Base-by-base conservation (phyloP, 2,113 vertebrate species). In the Tringa solitaria region DNA sequence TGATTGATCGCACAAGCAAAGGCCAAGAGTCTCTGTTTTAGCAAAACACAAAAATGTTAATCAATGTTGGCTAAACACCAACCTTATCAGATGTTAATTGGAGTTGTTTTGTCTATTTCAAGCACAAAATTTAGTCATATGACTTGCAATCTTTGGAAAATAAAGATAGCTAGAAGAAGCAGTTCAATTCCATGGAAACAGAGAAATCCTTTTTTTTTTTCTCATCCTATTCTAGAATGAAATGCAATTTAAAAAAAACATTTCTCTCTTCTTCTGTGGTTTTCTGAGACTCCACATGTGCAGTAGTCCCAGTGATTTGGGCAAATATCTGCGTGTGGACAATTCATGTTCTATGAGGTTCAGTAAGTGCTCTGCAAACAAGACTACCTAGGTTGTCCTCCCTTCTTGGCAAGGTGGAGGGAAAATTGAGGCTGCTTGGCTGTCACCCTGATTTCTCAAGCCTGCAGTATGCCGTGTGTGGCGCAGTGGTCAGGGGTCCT, bases 121-220 rank as follows among this genome's bases (percentile, higher is more conserved):
- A 43, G 65, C 23, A 54, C 7, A 45, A 60, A 65, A 83, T 54
- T 87, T 90, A 15, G 27, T 53, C 27, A 12, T 30, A 22, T 48
- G 54, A 73, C 35, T 95, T 61, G 37, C 20, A 57, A 10, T 41
- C 14, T 65, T 77, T 73, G 45, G 48, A 83, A 95, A 89, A 93
- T 33, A 54, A 67, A 76, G 48, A 53, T 41, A 64, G 59, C 9
- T 60, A 72, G 75, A 86, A 95, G 90, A 73, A 83, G 28, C 17
- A n/a, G 23, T n/a, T 95, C 39, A 68, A n/a, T 90, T 81, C 67
- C 83, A 92, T 96, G 73, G 91, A 92, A 94, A 92, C 81, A 22
- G 72, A 76, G 28, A 80, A 69, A 65, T 46, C 1, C 21, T 3
- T 27, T 46, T 26, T 83, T 85, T 90, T 69, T 83, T 85, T 90